phyloP scores from a whole-genome alignment of 1,140 invertebrate genomes.

The Drosophila nebulosa region DNA sequence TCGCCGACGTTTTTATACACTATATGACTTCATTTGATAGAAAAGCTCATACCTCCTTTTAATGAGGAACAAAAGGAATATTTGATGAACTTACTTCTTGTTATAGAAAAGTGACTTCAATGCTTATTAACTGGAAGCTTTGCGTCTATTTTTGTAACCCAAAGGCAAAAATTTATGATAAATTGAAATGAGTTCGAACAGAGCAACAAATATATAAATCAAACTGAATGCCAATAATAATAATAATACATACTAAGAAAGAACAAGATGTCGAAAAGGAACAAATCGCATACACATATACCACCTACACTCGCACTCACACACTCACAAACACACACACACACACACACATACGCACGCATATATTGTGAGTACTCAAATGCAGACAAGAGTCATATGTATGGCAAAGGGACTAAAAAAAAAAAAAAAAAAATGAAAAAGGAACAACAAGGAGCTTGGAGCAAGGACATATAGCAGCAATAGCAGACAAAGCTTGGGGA shows the following conservation, averaged over 20 bases:
- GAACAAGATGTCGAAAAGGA: background rate
- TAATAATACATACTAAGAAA: background rate
- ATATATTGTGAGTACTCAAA: background rate
- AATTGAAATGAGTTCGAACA: background rate
- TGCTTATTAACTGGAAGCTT: background rate
- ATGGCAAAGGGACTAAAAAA: background rate
- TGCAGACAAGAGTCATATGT: background rate
- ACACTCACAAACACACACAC: background rate
- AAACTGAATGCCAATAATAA: background rate
- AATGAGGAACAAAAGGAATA: no score
- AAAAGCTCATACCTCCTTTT: no score
- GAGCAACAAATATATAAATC: background rate
- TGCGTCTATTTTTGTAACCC: background rate
- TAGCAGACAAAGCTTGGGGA: slow-evolving; percentile 13
- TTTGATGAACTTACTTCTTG: no score
- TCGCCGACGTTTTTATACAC: no score
- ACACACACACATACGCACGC: background rate
- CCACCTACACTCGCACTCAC: background rate
- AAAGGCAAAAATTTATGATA: background rate
- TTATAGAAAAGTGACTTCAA: background rate
- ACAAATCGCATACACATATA: background rate
- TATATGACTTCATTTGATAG: no score
- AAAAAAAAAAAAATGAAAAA: background rate
- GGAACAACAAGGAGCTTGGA: slow-evolving; percentile 7
- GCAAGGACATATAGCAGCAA: background rate